Evolutionary conservation across 2,888 invertebrate genomes (phyloP).

Genomic region (Phymatocera aterrima): DNA sequence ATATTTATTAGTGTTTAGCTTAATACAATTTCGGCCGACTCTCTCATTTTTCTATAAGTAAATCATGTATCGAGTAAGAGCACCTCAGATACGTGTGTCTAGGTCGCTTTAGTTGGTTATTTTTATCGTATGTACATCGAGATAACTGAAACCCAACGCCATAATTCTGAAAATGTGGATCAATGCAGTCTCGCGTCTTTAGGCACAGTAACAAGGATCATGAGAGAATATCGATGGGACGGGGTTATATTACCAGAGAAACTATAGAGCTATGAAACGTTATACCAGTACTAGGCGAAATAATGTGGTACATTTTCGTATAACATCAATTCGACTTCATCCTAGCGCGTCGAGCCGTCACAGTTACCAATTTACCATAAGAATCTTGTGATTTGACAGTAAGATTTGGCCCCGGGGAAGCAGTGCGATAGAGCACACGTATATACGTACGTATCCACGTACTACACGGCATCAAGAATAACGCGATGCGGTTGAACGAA

Average conservation of each 20-base stretch:
- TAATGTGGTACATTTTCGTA: conserved; percentile 36
- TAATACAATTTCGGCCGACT: neutral
- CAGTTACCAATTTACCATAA: neutral
- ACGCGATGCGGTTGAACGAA: conserved; percentile 21
- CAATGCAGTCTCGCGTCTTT: conserved; percentile 48
- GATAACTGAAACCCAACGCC: neutral
- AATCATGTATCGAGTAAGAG: too few species aligned
- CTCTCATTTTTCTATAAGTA: too few species aligned
- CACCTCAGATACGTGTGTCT: too few species aligned
- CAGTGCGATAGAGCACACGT: conserved; percentile 31
- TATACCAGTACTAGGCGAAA: neutral
- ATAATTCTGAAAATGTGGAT: conserved; percentile 38
- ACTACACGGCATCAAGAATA: conserved; percentile 12
- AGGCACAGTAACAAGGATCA: conserved; percentile 47
- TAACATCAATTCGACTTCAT: conserved; percentile 3
- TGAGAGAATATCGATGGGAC: conserved; percentile 32
- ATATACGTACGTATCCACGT: too few species aligned
- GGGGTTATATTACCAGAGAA: conserved; percentile 15
- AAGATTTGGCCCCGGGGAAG: conserved; percentile 36
- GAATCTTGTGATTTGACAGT: conserved; percentile 37
- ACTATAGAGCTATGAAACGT: too few species aligned
- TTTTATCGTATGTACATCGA: too few species aligned
- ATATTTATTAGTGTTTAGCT: neutral
- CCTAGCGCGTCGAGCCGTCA: conserved; percentile 21
- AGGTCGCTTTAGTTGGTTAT: too few species aligned